Evolutionary conservation across 2,113 vertebrate species (phyloP).

Genomic region (Varanus salvator): DNA sequence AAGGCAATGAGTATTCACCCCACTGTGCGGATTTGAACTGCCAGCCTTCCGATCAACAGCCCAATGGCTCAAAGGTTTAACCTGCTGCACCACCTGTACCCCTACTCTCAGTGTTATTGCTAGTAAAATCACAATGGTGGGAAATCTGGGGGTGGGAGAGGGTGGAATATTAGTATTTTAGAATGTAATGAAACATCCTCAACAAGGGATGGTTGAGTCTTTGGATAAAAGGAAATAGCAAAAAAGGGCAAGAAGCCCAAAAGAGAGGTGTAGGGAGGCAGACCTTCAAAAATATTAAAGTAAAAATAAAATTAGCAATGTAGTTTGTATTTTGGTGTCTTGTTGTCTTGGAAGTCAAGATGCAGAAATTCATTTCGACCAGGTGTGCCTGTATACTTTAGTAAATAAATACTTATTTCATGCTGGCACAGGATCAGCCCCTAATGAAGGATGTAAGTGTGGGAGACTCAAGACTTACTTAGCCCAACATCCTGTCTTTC

Average conservation of each 20-base stretch:
- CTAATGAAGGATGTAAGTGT: not conserved
- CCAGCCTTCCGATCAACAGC: too few relatives aligned
- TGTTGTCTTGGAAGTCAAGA: too few relatives aligned
- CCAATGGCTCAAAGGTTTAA: too few relatives aligned
- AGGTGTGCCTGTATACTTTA: conserved; percentile 5
- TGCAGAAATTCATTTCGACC: too few relatives aligned
- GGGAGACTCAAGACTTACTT: not conserved
- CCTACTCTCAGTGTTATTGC: not conserved
- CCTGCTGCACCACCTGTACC: too few relatives aligned
- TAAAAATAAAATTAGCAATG: too few relatives aligned
- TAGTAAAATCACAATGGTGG: not conserved
- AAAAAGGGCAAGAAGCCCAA: not conserved
- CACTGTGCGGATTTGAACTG: too few relatives aligned
- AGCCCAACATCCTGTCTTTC: not conserved
- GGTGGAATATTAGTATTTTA: not conserved
- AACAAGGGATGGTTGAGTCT: not conserved
- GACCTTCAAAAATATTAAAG: not conserved
- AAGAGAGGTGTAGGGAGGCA: not conserved
- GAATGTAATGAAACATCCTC: not conserved
- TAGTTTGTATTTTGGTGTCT: too few relatives aligned
- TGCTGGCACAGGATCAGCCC: conserved; percentile 8
- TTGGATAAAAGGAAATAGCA: not conserved
- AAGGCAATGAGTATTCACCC: too few relatives aligned
- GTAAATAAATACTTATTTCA: not conserved
- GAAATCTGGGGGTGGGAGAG: not conserved